Percentiles rank a stretch among this genome's conserved stretches.
phyloP scores from a whole-genome alignment of 2,888 invertebrate species.

The Nemurella pictetii region DNA sequence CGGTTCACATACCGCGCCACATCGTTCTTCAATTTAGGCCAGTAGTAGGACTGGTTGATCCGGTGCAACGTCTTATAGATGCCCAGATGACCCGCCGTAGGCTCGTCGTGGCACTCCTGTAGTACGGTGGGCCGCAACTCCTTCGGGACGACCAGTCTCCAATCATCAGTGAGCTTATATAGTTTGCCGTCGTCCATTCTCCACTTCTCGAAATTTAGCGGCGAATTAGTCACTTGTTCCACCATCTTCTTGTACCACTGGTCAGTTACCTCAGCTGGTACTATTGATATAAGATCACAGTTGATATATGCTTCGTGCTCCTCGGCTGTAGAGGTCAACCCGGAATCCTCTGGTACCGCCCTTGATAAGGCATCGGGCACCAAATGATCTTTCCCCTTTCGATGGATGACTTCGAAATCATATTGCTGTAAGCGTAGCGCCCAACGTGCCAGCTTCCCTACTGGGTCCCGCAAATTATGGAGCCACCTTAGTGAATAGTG shows the following conservation, averaged over 20 bases:
- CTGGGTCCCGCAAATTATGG: conserved; percentile 44
- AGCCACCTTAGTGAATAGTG: conserved; percentile 45
- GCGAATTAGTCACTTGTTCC: conserved; percentile 19
- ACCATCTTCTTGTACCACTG: conserved; percentile 37
- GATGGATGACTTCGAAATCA: conserved; percentile 37
- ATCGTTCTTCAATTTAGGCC: conserved; percentile 18
- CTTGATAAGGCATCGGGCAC: conserved; percentile 41
- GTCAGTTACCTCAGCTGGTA: conserved; percentile 10
- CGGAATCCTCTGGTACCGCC: not conserved
- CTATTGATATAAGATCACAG: not conserved
- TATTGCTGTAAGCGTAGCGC: conserved; percentile 36
- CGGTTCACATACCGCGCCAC: not conserved
- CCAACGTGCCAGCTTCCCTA: conserved; percentile 46
- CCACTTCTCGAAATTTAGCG: conserved; percentile 14
- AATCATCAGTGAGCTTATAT: conserved; percentile 24
- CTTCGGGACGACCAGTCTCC: conserved; percentile 43
- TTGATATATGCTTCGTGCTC: no score
- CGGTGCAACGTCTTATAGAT: conserved; percentile 30
- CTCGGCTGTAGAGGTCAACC: no score
- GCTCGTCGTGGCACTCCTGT: conserved; percentile 43
- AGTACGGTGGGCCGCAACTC: conserved; percentile 35
- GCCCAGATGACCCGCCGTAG: conserved; percentile 45
- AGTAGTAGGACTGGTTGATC: not conserved
- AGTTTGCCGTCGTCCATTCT: not conserved
- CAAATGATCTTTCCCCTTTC: conserved; percentile 40